A percentile compares a stretch with the other conserved stretches of the same genome.
Conservation (phyloP, 2,797 vertebrate genomes). For the Manis crassicaudata region DNA sequence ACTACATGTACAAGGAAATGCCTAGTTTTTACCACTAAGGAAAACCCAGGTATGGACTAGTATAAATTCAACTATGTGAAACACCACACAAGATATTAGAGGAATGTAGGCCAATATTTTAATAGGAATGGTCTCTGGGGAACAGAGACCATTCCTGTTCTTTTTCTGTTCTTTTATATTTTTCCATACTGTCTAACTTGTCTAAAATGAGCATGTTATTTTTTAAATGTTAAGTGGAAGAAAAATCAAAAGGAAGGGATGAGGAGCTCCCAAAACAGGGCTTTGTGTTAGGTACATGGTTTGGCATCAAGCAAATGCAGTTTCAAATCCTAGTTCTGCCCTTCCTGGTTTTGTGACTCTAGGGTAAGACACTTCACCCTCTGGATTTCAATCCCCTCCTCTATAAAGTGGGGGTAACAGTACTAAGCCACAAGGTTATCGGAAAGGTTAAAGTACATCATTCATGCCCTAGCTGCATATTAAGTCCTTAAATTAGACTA, state of each 20-base stretch:
- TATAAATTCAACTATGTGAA: not conserved
- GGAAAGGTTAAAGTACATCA: not conserved
- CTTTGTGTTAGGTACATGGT: not conserved
- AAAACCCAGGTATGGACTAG: not conserved
- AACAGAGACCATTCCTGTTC: not conserved
- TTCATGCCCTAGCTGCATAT: not conserved
- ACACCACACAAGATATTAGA: not conserved
- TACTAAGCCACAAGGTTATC: not conserved
- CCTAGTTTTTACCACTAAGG: not conserved
- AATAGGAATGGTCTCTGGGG: not conserved
- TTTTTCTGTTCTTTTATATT: not conserved
- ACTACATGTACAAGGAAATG: not conserved
- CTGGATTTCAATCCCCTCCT: not conserved
- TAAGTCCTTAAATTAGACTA: not conserved
- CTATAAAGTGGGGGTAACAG: not conserved
- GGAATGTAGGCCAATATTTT: not conserved
- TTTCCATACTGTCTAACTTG: not conserved
- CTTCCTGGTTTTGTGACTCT: not conserved
- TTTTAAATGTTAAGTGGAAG: not conserved
- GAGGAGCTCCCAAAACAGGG: not conserved
- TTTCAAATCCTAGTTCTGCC: not conserved
- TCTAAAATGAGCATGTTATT: not conserved
- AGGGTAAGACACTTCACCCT: not conserved
- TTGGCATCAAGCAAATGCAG: not conserved
- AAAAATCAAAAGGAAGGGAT: not conserved